Base-by-base conservation (phyloP, 2,888 invertebrate species). In the Andrena bucephala region DNA sequence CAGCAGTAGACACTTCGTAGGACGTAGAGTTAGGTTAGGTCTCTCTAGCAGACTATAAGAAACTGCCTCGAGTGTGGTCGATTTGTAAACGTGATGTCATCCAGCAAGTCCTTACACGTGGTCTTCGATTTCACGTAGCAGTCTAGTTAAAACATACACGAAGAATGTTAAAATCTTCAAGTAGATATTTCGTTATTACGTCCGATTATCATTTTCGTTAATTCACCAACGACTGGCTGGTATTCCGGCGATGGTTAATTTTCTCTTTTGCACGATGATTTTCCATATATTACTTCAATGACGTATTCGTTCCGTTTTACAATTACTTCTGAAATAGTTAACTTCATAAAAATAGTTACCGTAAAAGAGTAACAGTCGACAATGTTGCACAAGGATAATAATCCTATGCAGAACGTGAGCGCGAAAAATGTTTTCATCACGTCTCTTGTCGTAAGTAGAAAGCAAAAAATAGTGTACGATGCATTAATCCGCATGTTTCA, bases 401-500 rank as follows among this genome's bases (percentile, higher is more conserved):
- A 81, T 42, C 5, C 83, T 29, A 13, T 2, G 5, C 31, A n/a
- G 1, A 70, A 7, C 24, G 27, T 48, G 4, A 70, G 82, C 10
- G 69, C 81, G 2, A 90, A 71, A 71, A 89, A 91, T 87, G 71
- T 92, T 36, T 87, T 93, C 70, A 72, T 91, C 27, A 89, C 92
- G 7, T 91, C 93, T 3, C 80, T 93, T 80, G 89, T 93, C 16
- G 93, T 93, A 85, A 90, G 93, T 92, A 83, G 54, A 52, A 31
- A 68, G 60, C 71, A 36, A 67, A 69, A 31, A 72, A 27, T 29
- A 67, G 0, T 29, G 5, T n/a, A 29, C 13, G 6, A 57, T 59
- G 2, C 7, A 42, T 24, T 48, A 6, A 16, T 7, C 16, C 16
- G 48, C 6, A 48, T 50, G 29, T n/a, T 57, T 52, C 10, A 8